Base-by-base conservation (phyloP, 2,797 vertebrate genomes). In the Takifugu rubripes region DNA sequence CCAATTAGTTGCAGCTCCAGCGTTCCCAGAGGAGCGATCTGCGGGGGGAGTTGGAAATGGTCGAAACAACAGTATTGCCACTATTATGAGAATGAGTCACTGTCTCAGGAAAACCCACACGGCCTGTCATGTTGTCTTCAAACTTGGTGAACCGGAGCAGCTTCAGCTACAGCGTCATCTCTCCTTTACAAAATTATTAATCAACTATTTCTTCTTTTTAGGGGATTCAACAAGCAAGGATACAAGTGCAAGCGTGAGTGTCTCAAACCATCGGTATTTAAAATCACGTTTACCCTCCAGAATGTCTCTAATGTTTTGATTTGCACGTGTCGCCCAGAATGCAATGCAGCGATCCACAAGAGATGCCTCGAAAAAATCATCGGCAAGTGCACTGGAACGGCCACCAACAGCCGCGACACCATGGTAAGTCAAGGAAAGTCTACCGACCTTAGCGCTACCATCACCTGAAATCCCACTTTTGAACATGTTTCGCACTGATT, bases 161-260 rank as follows among this genome's bases (percentile, higher is more conserved):
- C 9, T 10, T 51, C 17, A n/a, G 63, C 14, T 52, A 33, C 46
- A 55, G 15, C 49, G 29, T 58, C 49, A 44, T 49, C 29, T 44
- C 1, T 55, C 6, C 14, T 53, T 49, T 17, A 25, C 48, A 65
- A 48, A 61, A 14, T 26, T 3, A 54, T 48, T 48, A 49, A 24
- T 11, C 17, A 25, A 8, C 10, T 25, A 4, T 50, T 84, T 82
- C 31, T 75, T 68, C 29, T 40, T 87, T 86, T 59, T 78, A 99
- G 97, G 97, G 97, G 97, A 2, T 92, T 99, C 74, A 98, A 99
- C 91, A 99, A 98, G 72, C 97, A 99, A 81, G 97, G 97, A 52
- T 99, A 99, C 91, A 98, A 97, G 87, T 99, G 96, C 89, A 94
- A 92, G 79, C 94, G 96, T 99, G 85, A 98, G 96, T 94, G 26